A percentile compares a stretch with the other conserved stretches of the same genome.
Conservation (phyloP, 1,140 invertebrate genomes). For the Reticulitermes speratus region DNA sequence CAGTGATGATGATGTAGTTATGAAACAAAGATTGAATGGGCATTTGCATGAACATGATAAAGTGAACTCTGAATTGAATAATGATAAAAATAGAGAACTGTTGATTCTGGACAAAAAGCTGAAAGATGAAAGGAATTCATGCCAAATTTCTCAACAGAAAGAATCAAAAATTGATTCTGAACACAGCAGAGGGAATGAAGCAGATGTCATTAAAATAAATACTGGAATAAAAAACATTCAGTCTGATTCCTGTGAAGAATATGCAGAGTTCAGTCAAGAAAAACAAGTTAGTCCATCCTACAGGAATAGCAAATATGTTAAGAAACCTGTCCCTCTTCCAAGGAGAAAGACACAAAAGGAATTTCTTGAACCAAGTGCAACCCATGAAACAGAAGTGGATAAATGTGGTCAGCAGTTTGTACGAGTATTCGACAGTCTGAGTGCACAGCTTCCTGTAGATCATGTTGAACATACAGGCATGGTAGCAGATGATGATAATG, state of each 20-base stretch:
- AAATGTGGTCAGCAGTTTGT: not conserved
- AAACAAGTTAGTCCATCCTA: not conserved
- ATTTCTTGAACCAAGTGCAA: not conserved
- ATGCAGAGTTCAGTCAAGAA: not conserved
- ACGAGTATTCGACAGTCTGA: not conserved
- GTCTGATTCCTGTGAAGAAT: not conserved
- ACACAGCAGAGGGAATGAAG: not conserved
- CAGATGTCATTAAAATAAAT: not conserved
- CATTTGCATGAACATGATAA: not conserved
- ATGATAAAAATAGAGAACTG: not conserved
- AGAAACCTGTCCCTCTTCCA: conserved; percentile 6
- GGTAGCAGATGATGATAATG: not conserved
- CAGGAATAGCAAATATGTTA: not conserved
- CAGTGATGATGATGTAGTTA: not conserved
- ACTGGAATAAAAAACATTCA: not conserved
- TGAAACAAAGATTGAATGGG: not conserved
- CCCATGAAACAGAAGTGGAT: not conserved
- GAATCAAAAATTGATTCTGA: not conserved
- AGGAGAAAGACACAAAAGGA: conserved; percentile 2
- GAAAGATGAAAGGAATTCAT: not conserved
- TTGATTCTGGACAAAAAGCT: not conserved
- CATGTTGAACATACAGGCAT: not conserved
- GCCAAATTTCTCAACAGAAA: not conserved
- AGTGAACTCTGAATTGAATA: not conserved
- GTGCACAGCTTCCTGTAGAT: not conserved